A percentile compares a stretch with the other conserved stretches of the same genome.
Evolutionary conservation across 1,140 invertebrate species (phyloP).

Genomic region (Diachasmimorpha longicaudata): DNA sequence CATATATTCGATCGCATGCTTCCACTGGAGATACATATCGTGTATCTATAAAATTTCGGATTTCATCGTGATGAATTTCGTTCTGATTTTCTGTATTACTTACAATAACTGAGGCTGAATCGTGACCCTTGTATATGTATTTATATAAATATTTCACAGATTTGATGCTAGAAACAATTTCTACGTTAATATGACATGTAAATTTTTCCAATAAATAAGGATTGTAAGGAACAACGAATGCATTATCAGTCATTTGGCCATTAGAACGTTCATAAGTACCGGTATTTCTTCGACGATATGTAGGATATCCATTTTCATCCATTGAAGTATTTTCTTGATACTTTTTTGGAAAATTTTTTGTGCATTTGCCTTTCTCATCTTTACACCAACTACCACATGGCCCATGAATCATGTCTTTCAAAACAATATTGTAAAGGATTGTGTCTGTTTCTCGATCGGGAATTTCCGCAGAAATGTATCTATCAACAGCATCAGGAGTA

Average conservation of each 20-base stretch:
- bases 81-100: background rate
- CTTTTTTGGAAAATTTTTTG: slow-evolving; percentile 48
- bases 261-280: background rate
- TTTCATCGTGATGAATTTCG: slow-evolving; percentile 9
- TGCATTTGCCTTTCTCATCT: background rate
- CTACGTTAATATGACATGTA: background rate
- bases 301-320: slow-evolving; percentile 42
- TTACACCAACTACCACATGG: slow-evolving; percentile 43
- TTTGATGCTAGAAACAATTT: background rate
- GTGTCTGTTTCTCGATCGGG: slow-evolving; percentile 26
- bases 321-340: slow-evolving; percentile 41
- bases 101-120: background rate
- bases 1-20: background rate
- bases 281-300: slow-evolving; percentile 17
- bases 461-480: slow-evolving; percentile 31
- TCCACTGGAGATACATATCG: background rate
- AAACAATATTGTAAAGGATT: slow-evolving; percentile 12
- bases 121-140: background rate
- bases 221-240: slow-evolving; percentile 8
- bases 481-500: slow-evolving; percentile 17
- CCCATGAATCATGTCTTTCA: slow-evolving; percentile 39
- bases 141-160: slow-evolving; percentile 1
- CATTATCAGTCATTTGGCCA: background rate
- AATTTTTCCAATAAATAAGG: background rate
- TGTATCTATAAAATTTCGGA: background rate